Base-by-base conservation (phyloP, 30 jellyfish, hydroid and myxozoan species). In the Chironex yamaguchii region DNA sequence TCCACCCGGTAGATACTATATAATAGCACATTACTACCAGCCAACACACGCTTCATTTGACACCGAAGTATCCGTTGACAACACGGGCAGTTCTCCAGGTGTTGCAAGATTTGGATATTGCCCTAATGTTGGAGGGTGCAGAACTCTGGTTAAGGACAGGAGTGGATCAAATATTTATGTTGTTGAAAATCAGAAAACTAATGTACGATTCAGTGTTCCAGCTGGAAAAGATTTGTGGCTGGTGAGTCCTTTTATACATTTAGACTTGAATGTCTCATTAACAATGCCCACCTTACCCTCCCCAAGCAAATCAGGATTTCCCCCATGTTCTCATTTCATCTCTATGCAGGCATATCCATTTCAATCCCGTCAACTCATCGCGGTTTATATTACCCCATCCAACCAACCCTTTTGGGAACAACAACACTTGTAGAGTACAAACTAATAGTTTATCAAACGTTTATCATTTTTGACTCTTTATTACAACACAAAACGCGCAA, bases 41-140 rank as follows among this genome's bases (percentile, higher is more conserved):
- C 98, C 98, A 17, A 83, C 83, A 52, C 90, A 88, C 50, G 87
- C 93, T 20, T 42, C 90, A 3, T 88, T 88, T 72, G 89, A 52
- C 22, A 83, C 90, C 4, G 83, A 65, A 17, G 89, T 90, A 0
- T 71, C 93, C 17, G 81, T 89, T 29, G 89, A 81, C 52, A 68
- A 96, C 27, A 96, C 76, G 29, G 50, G 90, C 20, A 34, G 52
- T 1, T 88, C 20, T 53, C 97, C 97, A 24, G 98, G 97, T 9
- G 78, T 29, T 20, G 85, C 63, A 24, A 25, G 48, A 29, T 82
- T 88, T 89, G 52, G 69, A 2, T 89, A 68, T 87, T 93, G 98
- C 77, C 98, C 98, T 0, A 87, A 93, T 71, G 69, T 90, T 36
- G 81, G 76, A 29, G 98, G 98, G 22, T 93, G 98, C 72, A 81